Base-by-base conservation (phyloP, 2,888 invertebrate species). In the Eledona agricola region DNA sequence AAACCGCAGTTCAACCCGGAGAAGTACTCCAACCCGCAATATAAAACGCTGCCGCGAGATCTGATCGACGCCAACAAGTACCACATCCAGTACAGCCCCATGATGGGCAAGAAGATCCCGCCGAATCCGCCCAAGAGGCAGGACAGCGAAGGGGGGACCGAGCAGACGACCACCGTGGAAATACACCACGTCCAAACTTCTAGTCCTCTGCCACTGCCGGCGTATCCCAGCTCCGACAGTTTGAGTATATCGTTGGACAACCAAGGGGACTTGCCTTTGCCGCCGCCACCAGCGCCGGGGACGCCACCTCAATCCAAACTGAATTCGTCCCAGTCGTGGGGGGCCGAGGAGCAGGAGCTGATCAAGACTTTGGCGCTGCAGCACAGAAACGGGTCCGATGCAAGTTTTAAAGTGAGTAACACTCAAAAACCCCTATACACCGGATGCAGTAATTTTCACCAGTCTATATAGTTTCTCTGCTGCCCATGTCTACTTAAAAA, bases 121-220 rank as follows among this genome's bases (percentile, higher is more conserved):
- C 90, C 90, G 0, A 89, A 90, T 55, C 91, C 90, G 0, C 91
- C 89, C 1, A 86, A 90, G 60, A 80, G 90, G 1, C 88, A 88
- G 66, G 67, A 69, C 23, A 69, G 72, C 47, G 69, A 73, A 47
- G 59, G 68, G 46, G 65, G 66, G 9, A 37, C 13, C 26, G 71
- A 72, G 49, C 68, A 72, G 46, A 75, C 74, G 15, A 81, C 80
- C 13, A 75, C 80, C 1, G 78, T 75, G 15, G 76, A 77, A 59
- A 74, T 77, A 7, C 74, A 75, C 55, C 68, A 72, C 55, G 74
- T 73, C 10, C 74, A 75, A 60, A 83, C 83, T 67, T 81, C 82
- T 55, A 78, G 83, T 45, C 83, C 84, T 7, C 60, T 84, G 58
- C 82, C 83, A 23, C 75, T 85, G 55, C 85, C 85, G 0, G 84